Base-by-base conservation (phyloP, 1,140 invertebrate species). In the Danaus plexippus region DNA sequence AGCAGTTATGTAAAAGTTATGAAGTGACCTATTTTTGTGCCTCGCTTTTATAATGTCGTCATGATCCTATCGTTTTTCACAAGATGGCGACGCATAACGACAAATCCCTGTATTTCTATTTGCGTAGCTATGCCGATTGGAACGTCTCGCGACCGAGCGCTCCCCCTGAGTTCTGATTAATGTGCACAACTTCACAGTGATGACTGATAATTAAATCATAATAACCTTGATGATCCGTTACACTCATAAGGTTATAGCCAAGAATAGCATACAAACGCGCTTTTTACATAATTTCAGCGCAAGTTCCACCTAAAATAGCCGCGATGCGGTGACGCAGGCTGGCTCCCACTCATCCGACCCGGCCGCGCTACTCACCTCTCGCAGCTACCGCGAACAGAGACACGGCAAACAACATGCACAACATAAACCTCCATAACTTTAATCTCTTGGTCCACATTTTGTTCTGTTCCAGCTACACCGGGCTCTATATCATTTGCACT, bases 231-330 rank as follows among this genome's bases (percentile, higher is more conserved):
- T 64, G 65, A 67, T 64, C 59, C 75, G 65, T 75, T 72, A 63
- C 71, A 67, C 61, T 60, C 61, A 75, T 80, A 77, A 82, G 75
- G 78, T 79, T 85, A 84, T 70, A 61, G 75, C 78, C 76, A 77
- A 77, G 81, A 85, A 87, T 87, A 87, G 80, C 66, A 61, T 69
- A 73, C 72, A 77, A 80, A 78, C 69, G 74, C 72, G 76, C 77
- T 85, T 83, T 86, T 87, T 84, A 87, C 81, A 85, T 87, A 87
- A 85, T 87, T 87, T 87, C 77, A 82, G 77, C 77, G 78, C 80
- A 82, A 82, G 80, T 78, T 73, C 73, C 69, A 65, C 74, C 77
- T 70, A 81, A 85, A 87, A 87, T 87, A 87, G 80, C 75, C 59
- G 51, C 66, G 64, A 58, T 64, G 68, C 66, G 58, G 66, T 82